Evolutionary conservation across 2,797 vertebrate species (phyloP).

Genomic region (Mus spretus): DNA sequence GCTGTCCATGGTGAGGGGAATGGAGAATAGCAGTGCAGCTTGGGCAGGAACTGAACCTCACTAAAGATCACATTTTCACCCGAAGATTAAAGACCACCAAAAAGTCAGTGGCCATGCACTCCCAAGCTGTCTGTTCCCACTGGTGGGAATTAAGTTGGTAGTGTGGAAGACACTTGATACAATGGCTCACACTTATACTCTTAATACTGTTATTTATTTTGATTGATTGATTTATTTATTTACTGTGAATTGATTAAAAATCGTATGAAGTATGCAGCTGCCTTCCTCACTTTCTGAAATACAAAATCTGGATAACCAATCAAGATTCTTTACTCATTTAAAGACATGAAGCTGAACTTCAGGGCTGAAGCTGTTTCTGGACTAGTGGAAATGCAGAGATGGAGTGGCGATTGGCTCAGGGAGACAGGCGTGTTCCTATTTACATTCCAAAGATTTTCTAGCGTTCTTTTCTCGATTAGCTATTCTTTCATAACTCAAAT

Average conservation of each 20-base stretch:
- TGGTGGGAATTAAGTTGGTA: not conserved
- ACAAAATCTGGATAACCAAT: not conserved
- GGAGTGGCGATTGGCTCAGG: not conserved
- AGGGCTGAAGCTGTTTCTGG: not conserved
- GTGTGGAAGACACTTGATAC: not conserved
- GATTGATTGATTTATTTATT: not conserved
- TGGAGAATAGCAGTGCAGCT: not conserved
- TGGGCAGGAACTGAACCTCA: not conserved
- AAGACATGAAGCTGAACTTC: not conserved
- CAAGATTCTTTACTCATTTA: conserved; percentile 15
- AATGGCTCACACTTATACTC: not conserved
- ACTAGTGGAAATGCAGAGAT: not conserved
- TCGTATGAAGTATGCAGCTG: not conserved
- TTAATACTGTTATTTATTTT: not conserved
- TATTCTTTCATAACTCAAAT: not conserved
- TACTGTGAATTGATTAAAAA: not conserved
- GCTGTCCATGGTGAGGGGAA: not conserved
- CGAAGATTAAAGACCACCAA: not conserved
- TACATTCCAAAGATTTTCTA: not conserved
- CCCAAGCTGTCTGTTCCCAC: not conserved
- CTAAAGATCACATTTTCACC: not conserved
- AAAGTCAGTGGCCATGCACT: not conserved
- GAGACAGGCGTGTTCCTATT: not conserved
- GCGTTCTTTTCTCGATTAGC: not conserved
- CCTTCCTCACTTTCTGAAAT: conserved; percentile 3